Percentiles rank a stretch among this genome's conserved stretches.
phyloP scores from a whole-genome alignment of 1,140 invertebrate species.

The Drosophila sturtevanti region DNA sequence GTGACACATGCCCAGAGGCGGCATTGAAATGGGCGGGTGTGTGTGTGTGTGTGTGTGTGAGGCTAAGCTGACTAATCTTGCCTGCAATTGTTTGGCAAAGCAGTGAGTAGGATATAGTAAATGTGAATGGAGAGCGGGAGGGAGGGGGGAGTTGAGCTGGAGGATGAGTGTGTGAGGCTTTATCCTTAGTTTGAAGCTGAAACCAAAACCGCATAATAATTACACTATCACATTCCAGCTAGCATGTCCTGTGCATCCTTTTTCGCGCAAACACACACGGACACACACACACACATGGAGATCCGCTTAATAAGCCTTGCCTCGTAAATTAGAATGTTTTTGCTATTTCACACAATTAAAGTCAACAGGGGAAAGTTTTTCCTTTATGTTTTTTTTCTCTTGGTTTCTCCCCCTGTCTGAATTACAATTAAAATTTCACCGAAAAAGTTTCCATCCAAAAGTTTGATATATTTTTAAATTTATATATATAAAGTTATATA shows the following conservation, averaged over 20 bases:
- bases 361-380: conserved; percentile 66
- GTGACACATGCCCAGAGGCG: conserved; percentile 40
- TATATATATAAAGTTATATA: conserved; percentile 32
- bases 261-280: conserved; percentile 31
- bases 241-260: conserved; percentile 64
- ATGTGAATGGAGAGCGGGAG: neutral
- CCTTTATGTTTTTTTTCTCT: conserved; percentile 11
- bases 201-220: conserved; percentile 75
- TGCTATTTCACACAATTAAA: conserved; percentile 81
- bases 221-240: conserved; percentile 76
- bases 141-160: too few relatives aligned
- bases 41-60: conserved; percentile 27
- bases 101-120: neutral
- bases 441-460: conserved; percentile 17
- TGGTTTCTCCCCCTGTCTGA: conserved; percentile 10
- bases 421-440: conserved; percentile 10
- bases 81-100: conserved; percentile 62
- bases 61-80: conserved; percentile 71
- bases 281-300: conserved; percentile 1
- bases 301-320: conserved; percentile 39
- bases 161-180: neutral
- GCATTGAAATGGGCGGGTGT: conserved; percentile 4
- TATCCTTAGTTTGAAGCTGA: conserved; percentile 14
- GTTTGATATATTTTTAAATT: too few relatives aligned
- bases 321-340: conserved; percentile 79